Evolutionary conservation across 64 coral and sea anemone species (phyloP).

Genomic region (Actinia tenebrosa): DNA sequence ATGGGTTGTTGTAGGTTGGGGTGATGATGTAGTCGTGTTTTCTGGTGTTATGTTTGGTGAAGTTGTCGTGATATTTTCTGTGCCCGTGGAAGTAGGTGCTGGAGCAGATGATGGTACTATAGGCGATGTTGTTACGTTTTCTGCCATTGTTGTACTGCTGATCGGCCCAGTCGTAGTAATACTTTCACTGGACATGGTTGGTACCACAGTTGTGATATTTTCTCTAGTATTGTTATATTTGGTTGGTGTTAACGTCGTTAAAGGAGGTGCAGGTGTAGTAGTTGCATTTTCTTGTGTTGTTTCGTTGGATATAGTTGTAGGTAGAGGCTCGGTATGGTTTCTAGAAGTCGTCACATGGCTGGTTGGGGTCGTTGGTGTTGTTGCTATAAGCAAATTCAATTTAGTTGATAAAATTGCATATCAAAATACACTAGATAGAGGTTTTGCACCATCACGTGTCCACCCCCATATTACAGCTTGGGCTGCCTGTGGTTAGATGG

Average conservation of each 20-base stretch:
- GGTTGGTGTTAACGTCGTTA: background rate
- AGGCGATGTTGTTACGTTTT: background rate
- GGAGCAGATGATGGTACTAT: background rate
- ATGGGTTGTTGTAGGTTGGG: background rate
- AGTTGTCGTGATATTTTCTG: background rate
- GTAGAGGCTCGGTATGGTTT: background rate
- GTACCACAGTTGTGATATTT: background rate
- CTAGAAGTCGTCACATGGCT: background rate
- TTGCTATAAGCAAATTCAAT: background rate
- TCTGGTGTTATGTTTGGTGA: background rate
- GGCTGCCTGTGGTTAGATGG: no score
- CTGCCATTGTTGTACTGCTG: background rate
- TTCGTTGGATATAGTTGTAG: background rate
- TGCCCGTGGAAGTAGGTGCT: background rate
- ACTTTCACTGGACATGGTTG: constrained; percentile 1
- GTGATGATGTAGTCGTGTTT: background rate
- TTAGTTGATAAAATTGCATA: background rate
- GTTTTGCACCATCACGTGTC: no score
- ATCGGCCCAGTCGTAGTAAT: background rate
- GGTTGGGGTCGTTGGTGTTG: background rate
- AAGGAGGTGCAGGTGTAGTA: background rate
- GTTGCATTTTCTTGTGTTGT: background rate
- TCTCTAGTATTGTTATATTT: background rate
- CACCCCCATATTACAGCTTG: no score
- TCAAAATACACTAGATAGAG: no score